These are phyloP conservation scores for Ormyrus labotus DNA, from an alignment of 2,888 invertebrate genomes.

Conservation along the genomic window DNA sequence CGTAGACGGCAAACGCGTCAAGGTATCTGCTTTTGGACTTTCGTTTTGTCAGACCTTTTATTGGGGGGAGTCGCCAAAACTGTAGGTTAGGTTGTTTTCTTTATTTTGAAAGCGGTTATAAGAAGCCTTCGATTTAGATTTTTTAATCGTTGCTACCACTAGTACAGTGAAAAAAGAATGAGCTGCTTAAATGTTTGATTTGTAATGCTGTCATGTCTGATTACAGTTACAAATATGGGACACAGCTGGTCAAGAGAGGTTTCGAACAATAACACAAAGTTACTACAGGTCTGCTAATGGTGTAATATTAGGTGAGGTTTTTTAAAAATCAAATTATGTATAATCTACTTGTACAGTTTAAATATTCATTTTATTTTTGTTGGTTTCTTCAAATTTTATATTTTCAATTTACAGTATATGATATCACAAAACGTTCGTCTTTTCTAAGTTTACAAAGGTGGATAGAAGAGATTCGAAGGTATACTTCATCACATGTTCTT, in stretches of 20 bases:
- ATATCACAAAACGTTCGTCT: slow-evolving; percentile 94
- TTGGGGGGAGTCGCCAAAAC: neutral
- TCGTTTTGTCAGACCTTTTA: slow-evolving; percentile 2
- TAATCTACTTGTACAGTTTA: neutral
- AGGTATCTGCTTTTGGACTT: slow-evolving; percentile 79
- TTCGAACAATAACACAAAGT: slow-evolving; percentile 97
- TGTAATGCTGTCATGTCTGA: slow-evolving; percentile 35
- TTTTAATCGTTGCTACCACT: slow-evolving; percentile 36
- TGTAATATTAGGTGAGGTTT: slow-evolving; percentile 87
- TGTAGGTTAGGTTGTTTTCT: slow-evolving; percentile 6
- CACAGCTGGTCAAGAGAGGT: slow-evolving; percentile 97
- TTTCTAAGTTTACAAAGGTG: slow-evolving; percentile 95
- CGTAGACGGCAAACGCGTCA: slow-evolving; percentile 95
- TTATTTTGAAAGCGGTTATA: neutral
- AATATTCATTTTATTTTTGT: slow-evolving; percentile 40
- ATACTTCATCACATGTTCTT: slow-evolving; percentile 94
- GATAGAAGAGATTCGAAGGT: slow-evolving; percentile 96
- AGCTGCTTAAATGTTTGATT: neutral
- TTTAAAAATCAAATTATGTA: slow-evolving; percentile 16
- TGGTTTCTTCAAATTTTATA: slow-evolving; percentile 38
- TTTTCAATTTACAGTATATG: slow-evolving; percentile 85
- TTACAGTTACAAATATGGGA: slow-evolving; percentile 96
- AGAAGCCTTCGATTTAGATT: neutral
- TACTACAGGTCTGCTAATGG: slow-evolving; percentile 98
- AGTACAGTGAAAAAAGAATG: slow-evolving; percentile 49